phyloP scores from a whole-genome alignment of 2,888 invertebrate species.

The Chirona hameri region DNA sequence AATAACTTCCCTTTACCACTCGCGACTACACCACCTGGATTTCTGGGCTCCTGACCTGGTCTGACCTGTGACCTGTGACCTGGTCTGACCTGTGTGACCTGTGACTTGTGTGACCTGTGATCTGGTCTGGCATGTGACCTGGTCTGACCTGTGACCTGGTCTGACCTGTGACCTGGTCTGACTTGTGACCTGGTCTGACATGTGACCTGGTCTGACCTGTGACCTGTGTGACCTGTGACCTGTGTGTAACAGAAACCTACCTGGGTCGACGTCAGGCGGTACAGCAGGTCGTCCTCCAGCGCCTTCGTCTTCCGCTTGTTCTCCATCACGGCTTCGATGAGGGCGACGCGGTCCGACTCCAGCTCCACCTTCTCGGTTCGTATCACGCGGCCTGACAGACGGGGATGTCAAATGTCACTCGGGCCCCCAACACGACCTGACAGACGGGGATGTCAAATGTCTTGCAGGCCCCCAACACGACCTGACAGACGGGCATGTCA shows the following conservation, averaged over 20 bases:
- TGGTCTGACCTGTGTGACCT: not conserved
- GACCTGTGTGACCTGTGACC: not conserved
- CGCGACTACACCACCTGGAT: too few relatives aligned
- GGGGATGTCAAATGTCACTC: too few relatives aligned
- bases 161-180: too few relatives aligned
- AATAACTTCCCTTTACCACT: too few relatives aligned
- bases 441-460: not conserved
- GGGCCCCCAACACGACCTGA: not conserved
- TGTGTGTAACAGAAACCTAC: constrained; percentile 40
- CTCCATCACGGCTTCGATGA: constrained; percentile 93
- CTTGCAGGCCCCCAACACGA: constrained; percentile 56
- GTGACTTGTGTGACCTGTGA: too few relatives aligned
- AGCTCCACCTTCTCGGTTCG: constrained; percentile 93
- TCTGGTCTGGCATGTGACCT: too few relatives aligned
- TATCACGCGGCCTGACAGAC: constrained; percentile 68
- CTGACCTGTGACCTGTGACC: too few relatives aligned
- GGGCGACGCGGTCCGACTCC: constrained; percentile 85
- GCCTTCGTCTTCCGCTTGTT: constrained; percentile 96
- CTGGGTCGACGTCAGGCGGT: constrained; percentile 85
- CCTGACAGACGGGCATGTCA: constrained; percentile 46
- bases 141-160: too few relatives aligned
- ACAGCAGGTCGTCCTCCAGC: constrained; percentile 84
- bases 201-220: too few relatives aligned
- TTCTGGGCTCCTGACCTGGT: too few relatives aligned
- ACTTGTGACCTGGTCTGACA: too few relatives aligned